These are phyloP conservation scores for Chironex yamaguchii DNA, from an alignment of 30 jellyfish, hydroid and myxozoan species.

Conservation along the genomic window DNA sequence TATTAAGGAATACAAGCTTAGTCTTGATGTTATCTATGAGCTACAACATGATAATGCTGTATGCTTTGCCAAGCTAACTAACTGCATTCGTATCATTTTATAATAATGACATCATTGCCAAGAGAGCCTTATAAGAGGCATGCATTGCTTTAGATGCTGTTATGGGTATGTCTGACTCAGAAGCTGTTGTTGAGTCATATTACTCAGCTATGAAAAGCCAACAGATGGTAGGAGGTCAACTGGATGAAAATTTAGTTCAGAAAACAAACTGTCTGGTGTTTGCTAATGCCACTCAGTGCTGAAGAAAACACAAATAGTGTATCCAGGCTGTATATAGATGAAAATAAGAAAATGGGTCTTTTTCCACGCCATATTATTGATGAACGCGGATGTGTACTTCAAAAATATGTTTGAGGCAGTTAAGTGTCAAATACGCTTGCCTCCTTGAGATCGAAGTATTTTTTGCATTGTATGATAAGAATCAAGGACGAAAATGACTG, in stretches of 20 bases:
- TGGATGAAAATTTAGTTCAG: slow-evolving; percentile 16
- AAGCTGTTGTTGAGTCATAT: slow-evolving; percentile 40
- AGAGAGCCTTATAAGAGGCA: not conserved
- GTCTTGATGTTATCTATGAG: no score
- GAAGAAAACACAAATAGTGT: not conserved
- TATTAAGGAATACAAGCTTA: no score
- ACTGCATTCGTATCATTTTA: no score
- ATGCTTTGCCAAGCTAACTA: no score
- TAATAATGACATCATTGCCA: not conserved
- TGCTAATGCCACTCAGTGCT: not conserved
- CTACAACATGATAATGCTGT: no score
- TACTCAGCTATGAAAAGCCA: slow-evolving; percentile 12
- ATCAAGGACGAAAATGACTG: no score
- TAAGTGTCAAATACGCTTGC: slow-evolving; percentile 20
- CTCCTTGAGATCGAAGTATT: not conserved
- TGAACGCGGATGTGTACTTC: not conserved
- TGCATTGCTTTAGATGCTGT: slow-evolving; percentile 23
- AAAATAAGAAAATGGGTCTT: not conserved
- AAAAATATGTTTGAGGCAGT: not conserved
- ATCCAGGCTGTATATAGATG: slow-evolving; percentile 2
- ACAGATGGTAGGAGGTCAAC: slow-evolving; percentile 30
- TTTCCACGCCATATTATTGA: slow-evolving; percentile 30
- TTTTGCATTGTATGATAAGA: slow-evolving; percentile 4
- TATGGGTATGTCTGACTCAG: slow-evolving; percentile 25
- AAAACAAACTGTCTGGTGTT: slow-evolving; percentile 22